These are phyloP conservation scores for Macrobrachium rosenbergii DNA, from an alignment of 1,140 invertebrate species.

Conservation along the genomic window DNA sequence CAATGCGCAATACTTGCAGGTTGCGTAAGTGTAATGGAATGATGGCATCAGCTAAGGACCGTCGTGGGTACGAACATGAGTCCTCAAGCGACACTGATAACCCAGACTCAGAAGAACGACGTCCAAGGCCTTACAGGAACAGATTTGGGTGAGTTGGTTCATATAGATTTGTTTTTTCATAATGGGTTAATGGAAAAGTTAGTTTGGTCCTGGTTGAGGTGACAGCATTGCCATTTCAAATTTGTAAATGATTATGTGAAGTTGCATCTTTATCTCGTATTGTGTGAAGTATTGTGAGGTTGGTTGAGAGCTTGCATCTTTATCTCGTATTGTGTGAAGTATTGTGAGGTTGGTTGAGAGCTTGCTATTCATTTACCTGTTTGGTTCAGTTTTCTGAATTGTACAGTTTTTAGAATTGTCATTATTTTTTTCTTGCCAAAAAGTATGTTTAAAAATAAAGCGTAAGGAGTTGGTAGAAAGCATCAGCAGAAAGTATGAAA, in stretches of 20 bases:
- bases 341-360: no score
- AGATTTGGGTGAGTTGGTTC: slow-evolving; percentile 35
- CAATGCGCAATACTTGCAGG: not conserved
- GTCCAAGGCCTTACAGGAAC: slow-evolving; percentile 48
- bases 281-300: not conserved
- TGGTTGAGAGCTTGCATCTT: not conserved
- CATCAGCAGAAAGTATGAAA: no score
- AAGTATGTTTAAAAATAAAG: no score
- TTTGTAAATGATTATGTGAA: no score
- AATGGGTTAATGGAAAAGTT: no score
- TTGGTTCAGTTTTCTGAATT: no score
- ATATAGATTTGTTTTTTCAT: no score
- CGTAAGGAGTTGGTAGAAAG: no score
- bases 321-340: not conserved
- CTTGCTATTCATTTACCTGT: not conserved
- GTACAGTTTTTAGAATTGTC: no score
- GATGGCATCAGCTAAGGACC: slow-evolving; percentile 52
- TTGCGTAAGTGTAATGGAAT: slow-evolving; percentile 42
- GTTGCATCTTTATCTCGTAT: not conserved
- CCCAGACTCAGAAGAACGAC: slow-evolving; percentile 40
- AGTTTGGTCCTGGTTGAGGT: no score
- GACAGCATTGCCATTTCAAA: no score
- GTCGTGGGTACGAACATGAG: slow-evolving; percentile 46
- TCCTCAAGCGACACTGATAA: slow-evolving; percentile 53
- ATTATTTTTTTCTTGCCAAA: no score